Conservation (phyloP, 1,140 invertebrate species). For the Dendroctonus ponderosae region DNA sequence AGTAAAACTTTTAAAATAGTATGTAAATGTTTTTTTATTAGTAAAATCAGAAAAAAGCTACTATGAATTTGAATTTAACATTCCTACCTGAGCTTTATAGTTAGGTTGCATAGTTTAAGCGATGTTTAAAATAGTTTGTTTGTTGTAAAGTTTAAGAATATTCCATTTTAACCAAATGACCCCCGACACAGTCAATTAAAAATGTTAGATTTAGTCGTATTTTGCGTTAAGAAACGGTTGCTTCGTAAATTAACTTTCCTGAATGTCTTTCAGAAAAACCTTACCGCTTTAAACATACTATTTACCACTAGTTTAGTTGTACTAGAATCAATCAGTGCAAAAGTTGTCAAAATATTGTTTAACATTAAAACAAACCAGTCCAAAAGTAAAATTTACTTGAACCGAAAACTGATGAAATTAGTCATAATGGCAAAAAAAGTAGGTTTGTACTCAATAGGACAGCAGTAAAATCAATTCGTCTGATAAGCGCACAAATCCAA, state of each 20-base stretch:
- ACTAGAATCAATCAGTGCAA: background rate
- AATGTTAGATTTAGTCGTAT: constrained; percentile 6
- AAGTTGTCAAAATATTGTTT: background rate
- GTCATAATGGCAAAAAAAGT: too few relatives aligned
- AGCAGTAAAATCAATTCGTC: too few relatives aligned
- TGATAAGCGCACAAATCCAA: too few relatives aligned
- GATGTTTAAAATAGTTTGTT: background rate
- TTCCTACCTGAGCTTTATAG: background rate
- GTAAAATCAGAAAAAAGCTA: background rate
- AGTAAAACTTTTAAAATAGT: background rate
- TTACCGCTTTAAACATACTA: constrained; percentile 3
- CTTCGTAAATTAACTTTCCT: background rate
- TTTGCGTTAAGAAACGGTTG: background rate
- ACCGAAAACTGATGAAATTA: too few relatives aligned
- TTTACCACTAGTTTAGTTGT: background rate
- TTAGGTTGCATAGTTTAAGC: background rate
- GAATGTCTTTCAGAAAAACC: too few relatives aligned
- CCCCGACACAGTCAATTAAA: constrained; percentile 36
- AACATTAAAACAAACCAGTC: background rate
- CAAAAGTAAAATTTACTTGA: too few relatives aligned
- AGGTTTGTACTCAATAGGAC: too few relatives aligned
- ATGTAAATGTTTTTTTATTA: background rate
- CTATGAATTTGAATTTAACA: background rate
- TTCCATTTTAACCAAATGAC: constrained; percentile 16
- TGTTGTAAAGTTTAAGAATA: constrained; percentile 5